Base-by-base conservation (phyloP, 2,888 invertebrate genomes). In the Ephialtes manifestator region DNA sequence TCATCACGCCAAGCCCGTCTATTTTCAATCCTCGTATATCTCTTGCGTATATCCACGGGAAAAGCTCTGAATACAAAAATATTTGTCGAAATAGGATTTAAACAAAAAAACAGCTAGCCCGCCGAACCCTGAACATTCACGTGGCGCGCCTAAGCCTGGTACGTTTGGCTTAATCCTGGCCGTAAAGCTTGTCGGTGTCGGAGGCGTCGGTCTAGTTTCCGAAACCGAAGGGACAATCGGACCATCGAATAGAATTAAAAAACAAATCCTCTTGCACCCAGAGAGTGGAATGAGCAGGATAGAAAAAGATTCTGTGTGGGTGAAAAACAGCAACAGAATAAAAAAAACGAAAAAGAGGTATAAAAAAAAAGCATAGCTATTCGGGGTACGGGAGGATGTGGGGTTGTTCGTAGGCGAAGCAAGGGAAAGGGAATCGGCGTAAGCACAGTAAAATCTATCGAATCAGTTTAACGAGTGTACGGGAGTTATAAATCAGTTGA, bases 401-500 rank as follows among this genome's bases (percentile, higher is more conserved):
- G 87, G 2, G 28, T 13, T 7, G 68, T 7, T 86, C 86, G 83
- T 81, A 79, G 78, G 71, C 53, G 48, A 67, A 80, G 71, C 65
- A 70, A 68, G 53, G 55, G 87, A 83, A 87, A 89, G 89, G 88
- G 87, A 90, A 90, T 89, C 86, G 88, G 87, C 89, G 89, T 89
- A 90, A 91, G 90, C 89, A 89, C 89, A 89, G 91, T 92, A 91
- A 92, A 92, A 93, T 93, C 93, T 91, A 93, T 93, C 92, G 92
- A 93, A 92, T 93, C 93, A 92, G 91, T 93, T 93, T 93, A 93
- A 93, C 93, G 92, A 92, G 91, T 91, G 91, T 89, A 90, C 90
- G 88, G 85, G 89, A 90, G 92, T 92, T 91, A 91, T 93, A 92
- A 92, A 93, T 92, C 92, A 92, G 91, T 90, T 89, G 89, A 79